phyloP scores from a whole-genome alignment of 2,797 vertebrate species.

The Remorina albescens region DNA sequence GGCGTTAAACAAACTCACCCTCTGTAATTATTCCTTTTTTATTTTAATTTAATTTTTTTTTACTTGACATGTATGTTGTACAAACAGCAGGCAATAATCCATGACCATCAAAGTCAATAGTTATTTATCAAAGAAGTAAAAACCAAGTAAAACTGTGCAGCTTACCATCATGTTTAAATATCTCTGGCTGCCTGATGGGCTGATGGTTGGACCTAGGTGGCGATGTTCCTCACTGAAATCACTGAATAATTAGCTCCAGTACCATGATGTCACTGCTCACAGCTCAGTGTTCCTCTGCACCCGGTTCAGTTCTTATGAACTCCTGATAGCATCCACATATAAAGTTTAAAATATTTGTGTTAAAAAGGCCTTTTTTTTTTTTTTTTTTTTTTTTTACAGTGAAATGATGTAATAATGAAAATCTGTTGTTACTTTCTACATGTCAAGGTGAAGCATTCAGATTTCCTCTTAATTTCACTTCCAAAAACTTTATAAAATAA shows the following conservation, averaged over 20 bases:
- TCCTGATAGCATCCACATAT: no score
- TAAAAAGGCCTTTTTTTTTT: no score
- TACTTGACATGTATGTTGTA: not conserved
- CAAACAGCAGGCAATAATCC: not conserved
- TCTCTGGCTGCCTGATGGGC: not conserved
- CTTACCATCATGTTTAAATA: not conserved
- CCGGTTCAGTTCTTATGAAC: no score
- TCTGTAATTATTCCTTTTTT: not conserved
- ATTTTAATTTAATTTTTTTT: not conserved
- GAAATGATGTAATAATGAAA: no score
- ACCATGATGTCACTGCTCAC: slow-evolving; percentile 21
- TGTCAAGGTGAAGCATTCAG: no score
- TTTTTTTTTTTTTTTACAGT: no score
- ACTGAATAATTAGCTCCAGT: not conserved
- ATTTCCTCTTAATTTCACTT: not conserved
- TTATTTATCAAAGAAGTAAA: not conserved
- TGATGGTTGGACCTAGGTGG: slow-evolving; percentile 13
- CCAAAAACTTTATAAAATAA: no score
- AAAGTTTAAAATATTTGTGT: no score
- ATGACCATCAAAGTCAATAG: not conserved
- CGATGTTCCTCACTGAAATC: slow-evolving; percentile 23
- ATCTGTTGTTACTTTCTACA: no score
- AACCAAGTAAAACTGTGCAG: not conserved
- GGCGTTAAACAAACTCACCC: not conserved
- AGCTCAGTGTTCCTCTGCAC: not conserved